Conservation (phyloP, 2,797 vertebrate genomes). For the Onychomys leucogaster region DNA sequence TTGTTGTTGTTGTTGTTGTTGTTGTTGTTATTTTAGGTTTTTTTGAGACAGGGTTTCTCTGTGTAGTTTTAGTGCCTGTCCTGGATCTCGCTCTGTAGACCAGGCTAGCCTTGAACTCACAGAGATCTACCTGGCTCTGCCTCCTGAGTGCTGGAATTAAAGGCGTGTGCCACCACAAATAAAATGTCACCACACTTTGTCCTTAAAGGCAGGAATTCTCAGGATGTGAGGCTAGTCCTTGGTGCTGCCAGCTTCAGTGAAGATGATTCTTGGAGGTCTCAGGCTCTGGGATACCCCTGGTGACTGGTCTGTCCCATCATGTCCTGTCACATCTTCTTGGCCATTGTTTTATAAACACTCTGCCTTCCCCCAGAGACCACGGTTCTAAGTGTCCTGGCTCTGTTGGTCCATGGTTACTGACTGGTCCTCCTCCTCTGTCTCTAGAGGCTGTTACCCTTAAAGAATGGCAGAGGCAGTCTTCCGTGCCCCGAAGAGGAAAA, state of each 20-base stretch:
- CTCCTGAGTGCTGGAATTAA: too few relatives aligned
- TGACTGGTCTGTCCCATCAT: background rate
- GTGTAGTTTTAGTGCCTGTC: too few relatives aligned
- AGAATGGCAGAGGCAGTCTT: constrained; percentile 93
- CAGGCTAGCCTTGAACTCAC: too few relatives aligned
- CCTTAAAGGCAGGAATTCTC: background rate
- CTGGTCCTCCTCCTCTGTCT: background rate
- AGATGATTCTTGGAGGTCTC: background rate
- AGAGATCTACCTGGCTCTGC: too few relatives aligned
- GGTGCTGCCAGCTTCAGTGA: background rate
- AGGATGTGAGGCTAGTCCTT: background rate
- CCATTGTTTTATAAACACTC: background rate
- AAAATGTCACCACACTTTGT: background rate
- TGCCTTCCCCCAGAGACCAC: background rate
- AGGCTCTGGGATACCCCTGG: background rate
- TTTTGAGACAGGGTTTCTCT: too few relatives aligned
- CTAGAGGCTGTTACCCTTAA: background rate
- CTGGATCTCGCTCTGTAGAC: too few relatives aligned
- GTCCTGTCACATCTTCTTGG: background rate
- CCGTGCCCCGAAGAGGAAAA: constrained; percentile 92
- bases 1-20: too few relatives aligned
- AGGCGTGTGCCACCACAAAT: too few relatives aligned
- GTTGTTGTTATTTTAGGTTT: too few relatives aligned
- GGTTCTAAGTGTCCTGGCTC: background rate
- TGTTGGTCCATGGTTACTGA: background rate